phyloP scores from a whole-genome alignment of 2,113 vertebrate genomes.

The Chinchilla lanigera region DNA sequence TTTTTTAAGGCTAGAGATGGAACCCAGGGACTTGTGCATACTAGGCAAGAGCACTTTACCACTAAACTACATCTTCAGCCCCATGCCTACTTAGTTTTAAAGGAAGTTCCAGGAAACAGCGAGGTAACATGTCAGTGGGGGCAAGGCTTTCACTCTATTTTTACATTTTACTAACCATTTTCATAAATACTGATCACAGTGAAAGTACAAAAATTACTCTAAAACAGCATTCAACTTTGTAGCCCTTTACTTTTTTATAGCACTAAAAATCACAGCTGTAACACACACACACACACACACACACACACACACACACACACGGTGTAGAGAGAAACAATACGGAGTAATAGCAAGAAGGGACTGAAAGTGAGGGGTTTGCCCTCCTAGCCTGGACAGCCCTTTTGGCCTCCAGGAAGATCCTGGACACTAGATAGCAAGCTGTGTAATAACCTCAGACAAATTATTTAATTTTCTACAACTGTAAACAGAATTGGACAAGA shows the following conservation, averaged over 20 bases:
- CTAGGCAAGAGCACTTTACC: background rate
- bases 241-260: background rate
- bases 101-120: background rate
- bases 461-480: conserved; percentile 24
- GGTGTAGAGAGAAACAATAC: background rate
- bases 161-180: conserved; percentile 47
- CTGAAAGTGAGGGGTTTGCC: background rate
- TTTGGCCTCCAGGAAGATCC: background rate
- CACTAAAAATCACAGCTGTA: background rate
- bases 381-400: background rate
- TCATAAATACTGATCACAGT: background rate
- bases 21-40: background rate
- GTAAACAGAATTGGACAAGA: background rate
- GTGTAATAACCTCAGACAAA: background rate
- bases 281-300: no score
- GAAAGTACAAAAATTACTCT: conserved; percentile 2
- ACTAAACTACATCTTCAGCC: background rate
- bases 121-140: background rate
- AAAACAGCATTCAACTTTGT: background rate
- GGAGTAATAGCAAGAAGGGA: background rate
- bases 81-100: conserved; percentile 3
- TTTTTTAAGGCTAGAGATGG: background rate
- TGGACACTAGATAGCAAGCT: background rate
- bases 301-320: background rate
- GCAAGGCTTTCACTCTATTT: background rate